Percentiles rank a stretch among this genome's conserved stretches.
These are phyloP conservation scores for Drosophila varians DNA, from an alignment of 1,140 invertebrate genomes.

Conservation along the genomic window DNA sequence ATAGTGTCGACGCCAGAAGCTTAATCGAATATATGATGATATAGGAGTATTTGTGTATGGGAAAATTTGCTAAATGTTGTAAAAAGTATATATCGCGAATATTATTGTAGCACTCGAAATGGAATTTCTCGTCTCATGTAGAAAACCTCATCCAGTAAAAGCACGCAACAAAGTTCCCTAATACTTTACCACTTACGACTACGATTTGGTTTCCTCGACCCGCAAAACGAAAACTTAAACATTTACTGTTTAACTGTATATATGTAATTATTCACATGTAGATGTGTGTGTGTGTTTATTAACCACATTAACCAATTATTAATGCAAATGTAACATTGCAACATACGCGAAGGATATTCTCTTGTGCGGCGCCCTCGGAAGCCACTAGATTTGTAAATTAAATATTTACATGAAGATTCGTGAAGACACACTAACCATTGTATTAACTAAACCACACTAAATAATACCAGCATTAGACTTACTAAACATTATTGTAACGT, in stretches of 20 bases:
- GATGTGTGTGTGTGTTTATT: constrained; percentile 20
- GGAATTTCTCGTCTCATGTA: constrained; percentile 34
- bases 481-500: constrained; percentile 79
- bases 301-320: constrained; percentile 33
- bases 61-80: constrained; percentile 67
- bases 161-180: constrained; percentile 43
- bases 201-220: constrained; percentile 44
- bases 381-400: constrained; percentile 53
- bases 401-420: constrained; percentile 43
- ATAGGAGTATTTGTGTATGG: constrained; percentile 41
- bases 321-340: constrained; percentile 10
- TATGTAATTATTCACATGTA: constrained; percentile 68
- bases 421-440: constrained; percentile 64
- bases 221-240: constrained; percentile 30
- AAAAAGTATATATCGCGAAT: constrained; percentile 53
- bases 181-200: background rate
- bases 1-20: constrained; percentile 21
- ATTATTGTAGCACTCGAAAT: constrained; percentile 45
- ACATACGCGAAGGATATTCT: constrained; percentile 18
- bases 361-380: constrained; percentile 5
- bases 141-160: constrained; percentile 45
- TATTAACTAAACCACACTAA: constrained; percentile 61
- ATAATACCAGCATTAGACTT: constrained; percentile 70
- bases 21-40: constrained; percentile 33
- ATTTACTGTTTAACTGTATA: constrained; percentile 67